Evolutionary conservation across 2,113 vertebrate species (phyloP).

Genomic region (Danio rerio): GRCz12tu NC_133193.1:24892001-24892500

Average conservation of each 20-base stretch:
- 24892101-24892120: conserved; percentile 70
- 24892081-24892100: conserved; percentile 66
- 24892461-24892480: conserved; percentile 51
- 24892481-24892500: conserved; percentile 78
- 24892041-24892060: conserved; percentile 15
- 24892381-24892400: conserved; percentile 9
- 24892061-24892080: conserved; percentile 50
- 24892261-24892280: conserved; percentile 78
- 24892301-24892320: conserved; percentile 76
- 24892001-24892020: conserved; percentile 33
- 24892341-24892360: conserved; percentile 75
- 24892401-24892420: conserved; percentile 62
- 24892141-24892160: conserved; percentile 70
- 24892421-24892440: conserved; percentile 74
- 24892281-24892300: conserved; percentile 71
- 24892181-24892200: conserved; percentile 73
- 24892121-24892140: conserved; percentile 66
- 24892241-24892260: conserved; percentile 67
- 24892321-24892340: conserved; percentile 74
- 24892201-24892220: conserved; percentile 73
- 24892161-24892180: conserved; percentile 80
- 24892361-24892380: conserved; percentile 51
- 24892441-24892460: conserved; percentile 68
- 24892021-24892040: conserved; percentile 41
- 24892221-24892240: conserved; percentile 65